Percentiles rank a stretch among this genome's conserved stretches.
These are phyloP conservation scores for Homarus americanus DNA, from an alignment of 1,140 invertebrate species.

Conservation along the genomic window DNA sequence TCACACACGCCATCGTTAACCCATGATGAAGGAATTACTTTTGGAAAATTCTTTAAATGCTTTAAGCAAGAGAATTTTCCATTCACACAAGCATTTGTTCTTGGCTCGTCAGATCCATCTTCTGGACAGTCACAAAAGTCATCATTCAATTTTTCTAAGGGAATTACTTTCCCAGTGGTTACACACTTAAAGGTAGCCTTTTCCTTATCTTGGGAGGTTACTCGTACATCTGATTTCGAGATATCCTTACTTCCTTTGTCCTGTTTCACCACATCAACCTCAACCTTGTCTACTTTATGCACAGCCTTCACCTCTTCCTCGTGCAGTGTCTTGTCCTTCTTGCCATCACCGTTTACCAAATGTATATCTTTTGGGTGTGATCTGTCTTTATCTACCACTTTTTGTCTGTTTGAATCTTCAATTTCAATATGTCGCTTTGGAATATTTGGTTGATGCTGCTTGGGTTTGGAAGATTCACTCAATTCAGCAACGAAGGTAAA, in stretches of 20 bases:
- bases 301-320: no score
- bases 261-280: no score
- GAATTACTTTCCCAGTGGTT: slow-evolving; percentile 59
- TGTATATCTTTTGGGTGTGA: slow-evolving; percentile 16
- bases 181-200: slow-evolving; percentile 47
- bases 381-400: neutral
- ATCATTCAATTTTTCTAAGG: slow-evolving; percentile 74
- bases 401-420: neutral
- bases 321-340: neutral
- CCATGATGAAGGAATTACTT: slow-evolving; percentile 76
- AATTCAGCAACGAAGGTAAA: slow-evolving; percentile 57
- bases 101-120: slow-evolving; percentile 77
- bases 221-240: neutral
- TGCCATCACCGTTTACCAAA: neutral
- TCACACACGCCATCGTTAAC: slow-evolving; percentile 81
- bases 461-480: slow-evolving; percentile 19
- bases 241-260: neutral
- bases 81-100: slow-evolving; percentile 76
- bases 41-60: slow-evolving; percentile 45
- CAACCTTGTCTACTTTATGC: no score
- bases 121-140: slow-evolving; percentile 76
- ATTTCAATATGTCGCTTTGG: no score
- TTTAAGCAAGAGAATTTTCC: slow-evolving; percentile 77
- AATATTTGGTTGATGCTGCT: neutral
- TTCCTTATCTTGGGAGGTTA: neutral